Evolutionary conservation across 2,113 vertebrate genomes (phyloP), one percentile per base, ranked within the genome.

Genomic region (Phoxinus phoxinus): DNA sequence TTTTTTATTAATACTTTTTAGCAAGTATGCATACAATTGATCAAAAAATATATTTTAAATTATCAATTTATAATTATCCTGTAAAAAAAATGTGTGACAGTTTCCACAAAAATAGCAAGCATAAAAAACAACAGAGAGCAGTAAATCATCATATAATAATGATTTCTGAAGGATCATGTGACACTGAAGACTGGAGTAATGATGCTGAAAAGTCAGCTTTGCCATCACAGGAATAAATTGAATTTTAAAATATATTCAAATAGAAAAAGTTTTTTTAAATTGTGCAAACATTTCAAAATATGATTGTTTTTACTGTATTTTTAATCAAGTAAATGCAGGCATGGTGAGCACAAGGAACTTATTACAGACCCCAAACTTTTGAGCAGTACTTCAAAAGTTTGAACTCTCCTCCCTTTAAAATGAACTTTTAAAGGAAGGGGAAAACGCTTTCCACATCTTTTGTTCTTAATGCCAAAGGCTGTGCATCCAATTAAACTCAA

Each of bases 381-480:
- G 25, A 65, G 37, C 37, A 41, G 37, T 41, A 8, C 37, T 41
- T 41, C 7, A 41, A 41, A 41, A 8, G 37, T 41, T 41, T 8
- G 37, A 41, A 41, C 6, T 41, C 37, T 41, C 7, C 37, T 41
- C 37, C 37, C 37, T 41, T 41, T 37, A n/a, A 41, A 41, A 44
- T 72, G 2, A 44, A 41, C 35, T 41, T 44, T 46, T 46, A 35
- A 41, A 81, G n/a, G n/a, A n/a, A 11, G 7, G 23, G 2, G 3
- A 21, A 72, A 72, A 72, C 1, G 21, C 6, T 75, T 75, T 51
- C 46, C 46, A 51, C 2, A 76, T 78, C 13, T 76, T 69, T 76
- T 76, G 73, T 51, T 76, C 46, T 30, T 17, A 6, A 53, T 51
- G 73, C 27, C 73, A 30, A 76, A 76, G 8, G 74, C 27, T 76